phyloP scores from a whole-genome alignment of 2,113 vertebrate species.

The Conger conger region DNA sequence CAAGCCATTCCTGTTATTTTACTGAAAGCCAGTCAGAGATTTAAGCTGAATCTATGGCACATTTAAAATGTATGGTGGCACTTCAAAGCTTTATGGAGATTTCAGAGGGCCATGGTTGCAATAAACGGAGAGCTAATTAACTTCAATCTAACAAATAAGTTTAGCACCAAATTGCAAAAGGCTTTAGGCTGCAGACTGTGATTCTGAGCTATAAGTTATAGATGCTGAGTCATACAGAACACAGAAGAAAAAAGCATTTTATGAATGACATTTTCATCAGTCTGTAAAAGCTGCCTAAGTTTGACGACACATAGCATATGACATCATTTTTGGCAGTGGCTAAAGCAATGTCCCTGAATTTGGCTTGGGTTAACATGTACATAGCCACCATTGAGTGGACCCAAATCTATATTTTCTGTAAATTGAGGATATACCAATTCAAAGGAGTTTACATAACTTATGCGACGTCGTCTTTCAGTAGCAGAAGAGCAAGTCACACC shows the following conservation, averaged over 20 bases:
- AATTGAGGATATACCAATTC: background rate
- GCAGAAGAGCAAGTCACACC: background rate
- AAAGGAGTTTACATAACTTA: background rate
- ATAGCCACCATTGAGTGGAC: background rate
- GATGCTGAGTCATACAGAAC: background rate
- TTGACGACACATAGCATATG: background rate
- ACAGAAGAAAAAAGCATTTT: background rate
- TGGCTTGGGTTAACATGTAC: background rate
- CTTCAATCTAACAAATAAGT: constrained; percentile 7
- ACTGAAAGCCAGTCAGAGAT: background rate
- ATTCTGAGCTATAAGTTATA: background rate
- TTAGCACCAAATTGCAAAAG: background rate
- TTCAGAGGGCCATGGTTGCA: background rate
- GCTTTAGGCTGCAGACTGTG: background rate
- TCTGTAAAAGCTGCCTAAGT: background rate
- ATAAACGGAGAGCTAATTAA: constrained; percentile 2
- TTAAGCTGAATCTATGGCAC: background rate
- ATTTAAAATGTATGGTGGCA: background rate
- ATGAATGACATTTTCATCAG: background rate
- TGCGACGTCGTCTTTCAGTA: background rate
- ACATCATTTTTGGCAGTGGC: background rate
- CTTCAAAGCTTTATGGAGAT: constrained; percentile 21
- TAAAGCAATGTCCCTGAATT: background rate
- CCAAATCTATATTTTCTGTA: background rate
- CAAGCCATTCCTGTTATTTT: background rate